Conservation (phyloP, 1,140 invertebrate species). For the Drosophila burlai region DNA sequence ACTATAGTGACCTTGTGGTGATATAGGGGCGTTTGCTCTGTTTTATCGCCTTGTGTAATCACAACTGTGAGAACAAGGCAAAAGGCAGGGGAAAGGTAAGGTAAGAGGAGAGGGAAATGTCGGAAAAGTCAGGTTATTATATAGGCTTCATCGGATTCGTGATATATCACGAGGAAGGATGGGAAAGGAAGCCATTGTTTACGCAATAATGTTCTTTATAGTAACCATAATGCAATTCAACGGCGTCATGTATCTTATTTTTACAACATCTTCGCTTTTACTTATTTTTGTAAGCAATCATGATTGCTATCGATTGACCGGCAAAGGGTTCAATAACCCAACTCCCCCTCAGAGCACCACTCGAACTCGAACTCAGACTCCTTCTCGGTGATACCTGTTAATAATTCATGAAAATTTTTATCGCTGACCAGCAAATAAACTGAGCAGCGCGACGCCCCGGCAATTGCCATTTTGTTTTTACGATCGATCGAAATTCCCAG, state of each 20-base stretch:
- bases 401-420: slow-evolving; percentile 79
- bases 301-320: slow-evolving; percentile 23
- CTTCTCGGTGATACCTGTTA: slow-evolving; percentile 65
- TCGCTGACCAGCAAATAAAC: slow-evolving; percentile 73
- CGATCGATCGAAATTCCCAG: slow-evolving; percentile 79
- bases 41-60: slow-evolving; percentile 41
- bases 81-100: not conserved
- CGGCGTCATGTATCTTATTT: not conserved
- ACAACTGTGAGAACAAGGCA: slow-evolving; percentile 20
- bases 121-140: not conserved
- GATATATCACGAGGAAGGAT: not conserved
- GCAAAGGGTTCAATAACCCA: slow-evolving; percentile 66
- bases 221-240: not conserved
- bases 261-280: not conserved
- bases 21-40: slow-evolving; percentile 60
- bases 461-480: slow-evolving; percentile 78
- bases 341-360: slow-evolving; percentile 1
- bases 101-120: not conserved
- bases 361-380: not conserved
- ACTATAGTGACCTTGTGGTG: not conserved
- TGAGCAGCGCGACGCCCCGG: slow-evolving; percentile 49
- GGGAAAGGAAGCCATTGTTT: not conserved
- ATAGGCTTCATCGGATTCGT: not conserved
- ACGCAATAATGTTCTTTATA: not conserved
- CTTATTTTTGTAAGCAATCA: not conserved